Evolutionary conservation across 2,797 vertebrate species (phyloP).

Genomic region (Moxostoma hubbsi): DNA sequence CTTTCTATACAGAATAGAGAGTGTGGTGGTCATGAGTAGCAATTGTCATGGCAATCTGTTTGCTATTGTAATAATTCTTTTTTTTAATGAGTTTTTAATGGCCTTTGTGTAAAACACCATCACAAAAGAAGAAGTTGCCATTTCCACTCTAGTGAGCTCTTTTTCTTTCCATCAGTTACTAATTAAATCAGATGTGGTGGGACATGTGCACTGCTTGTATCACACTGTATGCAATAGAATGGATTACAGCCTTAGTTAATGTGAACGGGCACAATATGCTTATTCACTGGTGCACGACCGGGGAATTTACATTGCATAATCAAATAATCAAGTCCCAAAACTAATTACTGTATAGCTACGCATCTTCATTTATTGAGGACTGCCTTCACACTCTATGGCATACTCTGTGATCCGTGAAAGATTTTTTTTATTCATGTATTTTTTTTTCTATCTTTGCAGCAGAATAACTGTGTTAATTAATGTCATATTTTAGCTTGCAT

Average conservation of each 20-base stretch:
- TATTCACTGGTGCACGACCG: conserved; percentile 34
- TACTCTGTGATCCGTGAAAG: conserved; percentile 32
- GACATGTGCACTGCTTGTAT: conserved; percentile 12
- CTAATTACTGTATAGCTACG: conserved; percentile 39
- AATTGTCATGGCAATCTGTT: conserved; percentile 10
- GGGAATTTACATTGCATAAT: conserved; percentile 43
- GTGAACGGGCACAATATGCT: conserved; percentile 34
- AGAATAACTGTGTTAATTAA: conserved; percentile 54
- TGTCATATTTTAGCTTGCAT: conserved; percentile 39
- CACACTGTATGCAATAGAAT: conserved; percentile 3
- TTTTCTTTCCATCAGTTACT: conserved; percentile 47
- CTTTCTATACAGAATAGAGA: background rate
- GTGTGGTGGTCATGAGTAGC: background rate
- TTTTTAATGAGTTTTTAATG: conserved; percentile 41
- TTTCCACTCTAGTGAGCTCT: conserved; percentile 35
- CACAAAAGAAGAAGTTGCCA: conserved; percentile 33
- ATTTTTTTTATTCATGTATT: conserved; percentile 1
- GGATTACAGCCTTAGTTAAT: conserved; percentile 31
- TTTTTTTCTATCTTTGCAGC: conserved; percentile 5
- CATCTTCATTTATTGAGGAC: conserved; percentile 43
- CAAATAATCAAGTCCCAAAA: conserved; percentile 48
- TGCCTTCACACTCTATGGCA: conserved; percentile 38
- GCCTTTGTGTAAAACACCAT: conserved; percentile 38
- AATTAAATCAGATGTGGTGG: conserved; percentile 44
- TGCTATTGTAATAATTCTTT: conserved; percentile 14